Base-by-base conservation (phyloP, 1,140 invertebrate species). In the Latrodectus geometricus region DNA sequence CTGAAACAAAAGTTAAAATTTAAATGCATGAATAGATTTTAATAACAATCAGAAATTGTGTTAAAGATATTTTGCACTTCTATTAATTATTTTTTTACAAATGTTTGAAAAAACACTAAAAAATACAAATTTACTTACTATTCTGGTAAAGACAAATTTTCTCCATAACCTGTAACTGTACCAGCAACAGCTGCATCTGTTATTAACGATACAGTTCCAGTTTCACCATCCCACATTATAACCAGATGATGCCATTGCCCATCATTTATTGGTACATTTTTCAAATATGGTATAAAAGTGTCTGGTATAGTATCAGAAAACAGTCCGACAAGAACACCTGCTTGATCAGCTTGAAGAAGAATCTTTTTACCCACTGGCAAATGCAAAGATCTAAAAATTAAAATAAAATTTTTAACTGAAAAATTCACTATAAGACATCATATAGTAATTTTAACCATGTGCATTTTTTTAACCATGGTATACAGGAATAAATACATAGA, bases 191-290 rank as follows among this genome's bases (percentile, higher is more conserved):
- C 93, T 52, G 96, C 97, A 93, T 98, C 97, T 0, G 97, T 97
- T 56, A 98, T 96, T 8, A 99, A 92, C 72, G 95, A 95, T 35
- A 98, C 91, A 90, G 96, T 95, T 12, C 91, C 90, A 17, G 96
- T 95, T 72, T 94, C 94, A n/a, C 96, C 96, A 88, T 96, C 95
- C 97, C 97, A 99, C 17, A 97, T 95, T 35, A 99, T 92, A 20
- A 97, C 96, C 20, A 99, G 94, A 90, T 99, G 97, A 93, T 99
- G 97, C 97, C 97, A 99, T 90, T 97, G 96, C 12, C 97, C 97
- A 90, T 98, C 97, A 89, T 98, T 98, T 23, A 99, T 95, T 0
- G 96, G 97, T 5, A 97, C 96, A 86, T 91, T 91, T 88, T 96
- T 97, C 90, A 97, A 96, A 91, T 97, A 98, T 89, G 95, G 96